phyloP scores from a whole-genome alignment of 2,888 invertebrate genomes.

The Parapristionchus giblindavisi region DNA sequence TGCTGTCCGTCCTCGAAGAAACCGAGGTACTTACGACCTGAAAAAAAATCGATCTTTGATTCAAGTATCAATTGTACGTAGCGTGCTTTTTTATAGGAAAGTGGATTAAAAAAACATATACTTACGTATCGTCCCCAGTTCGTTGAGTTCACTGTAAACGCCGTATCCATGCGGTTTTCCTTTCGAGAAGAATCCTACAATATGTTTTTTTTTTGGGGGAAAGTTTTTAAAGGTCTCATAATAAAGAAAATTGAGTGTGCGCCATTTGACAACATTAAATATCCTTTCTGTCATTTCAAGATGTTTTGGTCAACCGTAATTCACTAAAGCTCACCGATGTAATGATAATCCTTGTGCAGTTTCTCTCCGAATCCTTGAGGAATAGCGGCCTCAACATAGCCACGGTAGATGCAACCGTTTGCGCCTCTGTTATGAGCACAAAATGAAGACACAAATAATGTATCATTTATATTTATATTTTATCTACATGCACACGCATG shows the following conservation, averaged over 20 bases:
- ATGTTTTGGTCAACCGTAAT: neutral
- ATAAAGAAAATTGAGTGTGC: no score
- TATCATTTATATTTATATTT: no score
- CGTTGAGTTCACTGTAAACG: conserved; percentile 13
- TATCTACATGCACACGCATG: no score
- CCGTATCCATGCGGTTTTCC: conserved; percentile 34
- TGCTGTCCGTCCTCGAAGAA: conserved; percentile 1
- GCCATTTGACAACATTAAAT: no score
- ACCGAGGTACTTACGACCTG: conserved; percentile 21
- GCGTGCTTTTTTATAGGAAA: no score
- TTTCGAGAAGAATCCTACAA: conserved; percentile 21
- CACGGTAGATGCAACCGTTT: neutral
- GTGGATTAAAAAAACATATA: neutral
- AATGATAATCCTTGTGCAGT: conserved; percentile 8
- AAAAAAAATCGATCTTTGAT: neutral
- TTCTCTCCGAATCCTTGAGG: conserved; percentile 34
- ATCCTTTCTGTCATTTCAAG: no score
- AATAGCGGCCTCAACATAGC: conserved; percentile 15
- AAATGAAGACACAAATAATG: no score
- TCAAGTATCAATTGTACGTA: neutral
- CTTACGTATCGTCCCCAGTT: conserved; percentile 24
- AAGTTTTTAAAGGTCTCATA: no score
- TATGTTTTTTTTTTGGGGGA: neutral
- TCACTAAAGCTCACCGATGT: conserved; percentile 14
- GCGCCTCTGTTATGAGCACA: conserved; percentile 16